Evolutionary conservation across 2,113 vertebrate genomes (phyloP).

Genomic region (Puffinus mauretanicus): DNA sequence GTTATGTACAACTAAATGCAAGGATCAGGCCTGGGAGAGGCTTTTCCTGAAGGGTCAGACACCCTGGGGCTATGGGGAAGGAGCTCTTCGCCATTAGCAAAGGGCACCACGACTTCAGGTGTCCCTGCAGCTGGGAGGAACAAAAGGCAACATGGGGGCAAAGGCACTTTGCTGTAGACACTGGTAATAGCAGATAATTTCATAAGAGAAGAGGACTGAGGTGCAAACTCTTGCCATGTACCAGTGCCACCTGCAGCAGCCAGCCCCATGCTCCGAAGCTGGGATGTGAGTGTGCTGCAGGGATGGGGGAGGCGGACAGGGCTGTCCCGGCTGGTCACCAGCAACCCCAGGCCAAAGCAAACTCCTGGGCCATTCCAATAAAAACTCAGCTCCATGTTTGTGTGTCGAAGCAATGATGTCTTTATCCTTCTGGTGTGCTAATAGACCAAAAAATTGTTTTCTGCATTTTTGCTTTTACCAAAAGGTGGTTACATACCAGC

Average conservation of each 20-base stretch:
- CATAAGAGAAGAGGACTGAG: not conserved
- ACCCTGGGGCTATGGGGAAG: not conserved
- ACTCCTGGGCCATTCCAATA: not conserved
- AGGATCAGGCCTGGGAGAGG: not conserved
- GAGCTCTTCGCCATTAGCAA: not conserved
- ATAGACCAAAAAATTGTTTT: not conserved
- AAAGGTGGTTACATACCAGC: not conserved
- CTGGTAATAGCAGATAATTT: not conserved
- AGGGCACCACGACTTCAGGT: no score
- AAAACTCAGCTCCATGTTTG: not conserved
- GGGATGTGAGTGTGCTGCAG: not conserved
- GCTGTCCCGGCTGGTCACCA: no score
- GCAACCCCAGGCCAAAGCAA: not conserved
- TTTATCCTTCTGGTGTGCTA: not conserved
- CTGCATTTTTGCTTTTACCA: not conserved
- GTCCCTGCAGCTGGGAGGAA: not conserved
- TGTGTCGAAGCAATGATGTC: not conserved
- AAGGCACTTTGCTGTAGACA: not conserved
- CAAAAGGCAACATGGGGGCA: not conserved
- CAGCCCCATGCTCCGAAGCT: not conserved
- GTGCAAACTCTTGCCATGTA: not conserved
- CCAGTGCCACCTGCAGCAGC: not conserved
- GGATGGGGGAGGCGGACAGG: not conserved
- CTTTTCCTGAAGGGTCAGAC: not conserved
- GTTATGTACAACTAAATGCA: not conserved